Evolutionary conservation across 37 sponge, comb jelly and placozoan species (phyloP).

Genomic region (Axinella damicornis): DNA sequence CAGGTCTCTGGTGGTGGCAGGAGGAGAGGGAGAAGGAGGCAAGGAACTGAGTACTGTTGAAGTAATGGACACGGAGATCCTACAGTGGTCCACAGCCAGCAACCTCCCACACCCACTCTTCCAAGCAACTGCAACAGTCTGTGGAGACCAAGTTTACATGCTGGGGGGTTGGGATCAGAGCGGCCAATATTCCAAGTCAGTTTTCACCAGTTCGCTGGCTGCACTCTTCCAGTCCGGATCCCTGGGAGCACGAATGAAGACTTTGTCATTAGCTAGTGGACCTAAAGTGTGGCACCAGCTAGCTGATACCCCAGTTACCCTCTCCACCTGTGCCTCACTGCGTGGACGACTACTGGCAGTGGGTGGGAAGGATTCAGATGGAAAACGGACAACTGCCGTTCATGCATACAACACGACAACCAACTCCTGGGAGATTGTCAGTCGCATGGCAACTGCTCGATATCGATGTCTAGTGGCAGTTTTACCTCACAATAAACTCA

Average conservation of each 20-base stretch:
- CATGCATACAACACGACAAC: background rate
- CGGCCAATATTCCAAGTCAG: background rate
- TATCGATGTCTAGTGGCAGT: background rate
- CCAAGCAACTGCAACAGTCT: slow-evolving; percentile 4
- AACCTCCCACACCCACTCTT: background rate
- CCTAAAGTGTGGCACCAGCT: background rate
- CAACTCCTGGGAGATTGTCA: slow-evolving; percentile 11
- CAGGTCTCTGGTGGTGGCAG: background rate
- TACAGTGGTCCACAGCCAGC: slow-evolving; percentile 11
- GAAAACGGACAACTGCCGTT: background rate
- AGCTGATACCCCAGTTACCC: background rate
- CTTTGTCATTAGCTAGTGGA: background rate
- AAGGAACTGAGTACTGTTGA: background rate
- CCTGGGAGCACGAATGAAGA: background rate
- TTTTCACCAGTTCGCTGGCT: background rate
- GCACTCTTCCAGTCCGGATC: slow-evolving; percentile 1
- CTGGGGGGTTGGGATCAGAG: too few relatives aligned
- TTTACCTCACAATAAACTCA: background rate
- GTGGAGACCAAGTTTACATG: slow-evolving; percentile 2
- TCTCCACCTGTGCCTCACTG: background rate
- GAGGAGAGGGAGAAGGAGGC: background rate
- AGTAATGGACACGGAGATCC: background rate
- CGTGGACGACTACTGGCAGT: background rate
- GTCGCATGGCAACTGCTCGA: background rate
- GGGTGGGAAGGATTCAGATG: background rate